Conservation (phyloP, 2,797 vertebrate genomes). For the Siniperca scherzeri region DNA sequence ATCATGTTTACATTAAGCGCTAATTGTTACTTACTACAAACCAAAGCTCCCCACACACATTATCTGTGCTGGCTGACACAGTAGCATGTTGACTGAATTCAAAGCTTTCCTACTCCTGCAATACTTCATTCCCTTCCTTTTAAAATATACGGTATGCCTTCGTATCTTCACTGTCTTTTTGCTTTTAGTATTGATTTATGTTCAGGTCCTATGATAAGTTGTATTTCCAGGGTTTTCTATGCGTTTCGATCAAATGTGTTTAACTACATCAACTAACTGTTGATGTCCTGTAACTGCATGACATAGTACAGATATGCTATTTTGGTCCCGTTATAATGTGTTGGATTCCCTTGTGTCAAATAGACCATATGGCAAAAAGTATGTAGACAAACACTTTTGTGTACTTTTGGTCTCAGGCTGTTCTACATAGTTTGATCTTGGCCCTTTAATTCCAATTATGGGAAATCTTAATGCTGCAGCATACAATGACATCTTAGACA, state of each 20-base stretch:
- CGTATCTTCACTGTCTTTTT: background rate
- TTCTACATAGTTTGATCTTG: background rate
- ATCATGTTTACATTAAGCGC: slow-evolving; percentile 5
- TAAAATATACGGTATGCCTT: background rate
- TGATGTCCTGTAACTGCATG: background rate
- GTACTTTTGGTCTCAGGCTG: background rate
- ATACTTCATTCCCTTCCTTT: background rate
- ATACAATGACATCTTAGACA: background rate
- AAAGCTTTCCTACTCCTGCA: background rate
- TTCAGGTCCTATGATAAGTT: background rate
- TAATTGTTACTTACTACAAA: background rate
- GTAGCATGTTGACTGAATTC: background rate
- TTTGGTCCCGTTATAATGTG: background rate
- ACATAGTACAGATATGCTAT: background rate
- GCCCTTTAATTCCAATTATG: background rate
- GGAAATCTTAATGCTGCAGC: background rate
- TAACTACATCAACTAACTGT: no score
- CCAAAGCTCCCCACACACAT: background rate
- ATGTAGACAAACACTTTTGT: background rate
- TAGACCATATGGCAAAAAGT: background rate
- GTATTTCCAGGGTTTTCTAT: background rate
- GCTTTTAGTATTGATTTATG: background rate
- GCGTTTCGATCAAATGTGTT: background rate
- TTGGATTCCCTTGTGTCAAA: background rate
- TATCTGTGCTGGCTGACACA: background rate